These are phyloP conservation scores for Rutilus rutilus DNA, from an alignment of 2,113 vertebrate species.

Conservation along the genomic window DNA sequence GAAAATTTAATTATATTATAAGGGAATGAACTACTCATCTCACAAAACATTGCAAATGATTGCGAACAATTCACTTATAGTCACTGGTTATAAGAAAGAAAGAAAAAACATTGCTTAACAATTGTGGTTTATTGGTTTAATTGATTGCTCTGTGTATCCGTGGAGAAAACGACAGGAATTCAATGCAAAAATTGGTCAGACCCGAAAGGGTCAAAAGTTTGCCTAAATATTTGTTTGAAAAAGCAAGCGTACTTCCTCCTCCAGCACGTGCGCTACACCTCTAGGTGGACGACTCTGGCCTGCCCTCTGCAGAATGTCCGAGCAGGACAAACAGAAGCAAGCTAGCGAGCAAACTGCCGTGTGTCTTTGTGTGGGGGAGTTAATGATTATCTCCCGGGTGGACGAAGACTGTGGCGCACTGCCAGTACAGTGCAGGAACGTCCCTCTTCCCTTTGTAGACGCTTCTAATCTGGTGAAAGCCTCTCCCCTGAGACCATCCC, in stretches of 20 bases:
- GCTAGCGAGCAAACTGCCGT: slow-evolving; percentile 22
- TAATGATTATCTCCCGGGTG: slow-evolving; percentile 57
- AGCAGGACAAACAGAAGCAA: slow-evolving; percentile 32
- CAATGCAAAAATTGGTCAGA: too few species aligned
- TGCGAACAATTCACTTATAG: background rate
- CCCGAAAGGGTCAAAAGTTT: background rate
- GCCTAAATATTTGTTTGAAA: slow-evolving; percentile 19
- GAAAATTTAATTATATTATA: too few species aligned
- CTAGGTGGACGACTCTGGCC: background rate
- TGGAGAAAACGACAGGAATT: background rate
- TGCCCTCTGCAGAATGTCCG: slow-evolving; percentile 5
- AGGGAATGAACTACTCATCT: background rate
- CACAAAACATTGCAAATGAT: background rate
- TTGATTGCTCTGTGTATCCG: background rate
- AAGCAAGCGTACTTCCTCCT: background rate
- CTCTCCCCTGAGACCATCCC: slow-evolving; percentile 70
- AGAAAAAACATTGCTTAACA: background rate
- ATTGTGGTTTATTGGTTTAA: background rate
- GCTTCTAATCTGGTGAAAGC: slow-evolving; percentile 63
- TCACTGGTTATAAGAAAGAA: background rate
- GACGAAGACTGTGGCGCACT: slow-evolving; percentile 25
- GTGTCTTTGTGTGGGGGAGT: slow-evolving; percentile 50
- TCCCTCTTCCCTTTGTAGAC: slow-evolving; percentile 50
- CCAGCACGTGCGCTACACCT: background rate
- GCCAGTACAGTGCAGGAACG: slow-evolving; percentile 41